Conservation (phyloP, 1,140 invertebrate species). For the Oncopeltus fasciatus region DNA sequence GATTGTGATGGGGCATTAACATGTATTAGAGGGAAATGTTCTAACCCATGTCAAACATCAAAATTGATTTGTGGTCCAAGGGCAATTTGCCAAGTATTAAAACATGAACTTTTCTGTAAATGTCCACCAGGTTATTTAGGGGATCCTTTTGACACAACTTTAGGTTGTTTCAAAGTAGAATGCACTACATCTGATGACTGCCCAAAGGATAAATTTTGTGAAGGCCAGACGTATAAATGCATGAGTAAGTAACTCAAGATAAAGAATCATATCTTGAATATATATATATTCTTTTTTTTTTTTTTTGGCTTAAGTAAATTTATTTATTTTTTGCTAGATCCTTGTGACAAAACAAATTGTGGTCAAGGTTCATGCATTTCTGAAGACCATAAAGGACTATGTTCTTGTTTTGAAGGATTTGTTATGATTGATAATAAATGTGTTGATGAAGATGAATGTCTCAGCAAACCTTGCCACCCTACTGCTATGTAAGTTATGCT, state of each 20-base stretch:
- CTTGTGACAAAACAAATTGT: slow-evolving; percentile 57
- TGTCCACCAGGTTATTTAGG: slow-evolving; percentile 68
- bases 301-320: not conserved
- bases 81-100: slow-evolving; percentile 52
- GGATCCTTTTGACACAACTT: slow-evolving; percentile 51
- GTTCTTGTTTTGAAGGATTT: slow-evolving; percentile 61
- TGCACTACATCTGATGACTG: slow-evolving; percentile 64
- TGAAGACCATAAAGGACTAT: slow-evolving; percentile 50
- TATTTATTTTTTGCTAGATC: slow-evolving; percentile 39
- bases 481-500: slow-evolving; percentile 43
- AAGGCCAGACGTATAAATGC: slow-evolving; percentile 58
- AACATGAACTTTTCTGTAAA: slow-evolving; percentile 51
- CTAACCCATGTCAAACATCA: slow-evolving; percentile 52
- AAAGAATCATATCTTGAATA: not conserved
- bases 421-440: slow-evolving; percentile 47
- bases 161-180: slow-evolving; percentile 72
- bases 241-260: slow-evolving; percentile 36
- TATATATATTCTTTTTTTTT: not conserved
- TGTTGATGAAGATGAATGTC: slow-evolving; percentile 69
- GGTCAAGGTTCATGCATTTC: slow-evolving; percentile 57
- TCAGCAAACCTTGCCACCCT: slow-evolving; percentile 54
- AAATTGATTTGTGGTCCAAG: slow-evolving; percentile 45
- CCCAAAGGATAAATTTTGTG: slow-evolving; percentile 54
- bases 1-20: slow-evolving; percentile 57
- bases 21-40: slow-evolving; percentile 56